Evolutionary conservation across 2,797 vertebrate species (phyloP).

Genomic region (Diceros bicornis): DNA sequence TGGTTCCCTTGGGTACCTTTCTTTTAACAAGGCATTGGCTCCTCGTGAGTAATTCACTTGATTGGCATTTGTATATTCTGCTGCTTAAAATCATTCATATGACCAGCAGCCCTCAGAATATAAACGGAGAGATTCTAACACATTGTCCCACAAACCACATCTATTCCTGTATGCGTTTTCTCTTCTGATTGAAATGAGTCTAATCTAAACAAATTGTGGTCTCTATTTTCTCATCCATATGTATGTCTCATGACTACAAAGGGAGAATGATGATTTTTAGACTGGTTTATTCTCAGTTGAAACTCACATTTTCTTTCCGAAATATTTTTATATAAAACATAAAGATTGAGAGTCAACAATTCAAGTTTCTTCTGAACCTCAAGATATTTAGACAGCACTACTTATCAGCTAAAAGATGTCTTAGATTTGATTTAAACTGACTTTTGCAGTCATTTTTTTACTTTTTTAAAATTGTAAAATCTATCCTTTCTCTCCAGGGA

Average conservation of each 20-base stretch:
- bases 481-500: not conserved
- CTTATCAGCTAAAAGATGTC: not conserved
- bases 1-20: slow-evolving; percentile 51
- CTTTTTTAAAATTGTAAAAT: not conserved
- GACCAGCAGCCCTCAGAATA: not conserved
- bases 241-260: not conserved
- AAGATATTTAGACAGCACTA: slow-evolving; percentile 12
- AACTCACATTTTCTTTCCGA: slow-evolving; percentile 60
- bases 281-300: slow-evolving; percentile 6
- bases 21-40: slow-evolving; percentile 55
- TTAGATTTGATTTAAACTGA: not conserved
- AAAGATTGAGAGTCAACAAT: not conserved
- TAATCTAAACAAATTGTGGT: slow-evolving; percentile 82
- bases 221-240: slow-evolving; percentile 79
- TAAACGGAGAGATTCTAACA: slow-evolving; percentile 65
- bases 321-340: slow-evolving; percentile 59
- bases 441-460: not conserved
- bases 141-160: slow-evolving; percentile 57
- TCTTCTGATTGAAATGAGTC: slow-evolving; percentile 79
- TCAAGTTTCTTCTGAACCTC: slow-evolving; percentile 36
- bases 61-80: slow-evolving; percentile 78
- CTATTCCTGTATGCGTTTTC: slow-evolving; percentile 33
- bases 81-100: slow-evolving; percentile 75
- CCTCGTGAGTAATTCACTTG: slow-evolving; percentile 76
- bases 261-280: not conserved